These are phyloP conservation scores for Rhinoptilus africanus DNA, from an alignment of 2,113 vertebrate genomes.

Conservation along the genomic window DNA sequence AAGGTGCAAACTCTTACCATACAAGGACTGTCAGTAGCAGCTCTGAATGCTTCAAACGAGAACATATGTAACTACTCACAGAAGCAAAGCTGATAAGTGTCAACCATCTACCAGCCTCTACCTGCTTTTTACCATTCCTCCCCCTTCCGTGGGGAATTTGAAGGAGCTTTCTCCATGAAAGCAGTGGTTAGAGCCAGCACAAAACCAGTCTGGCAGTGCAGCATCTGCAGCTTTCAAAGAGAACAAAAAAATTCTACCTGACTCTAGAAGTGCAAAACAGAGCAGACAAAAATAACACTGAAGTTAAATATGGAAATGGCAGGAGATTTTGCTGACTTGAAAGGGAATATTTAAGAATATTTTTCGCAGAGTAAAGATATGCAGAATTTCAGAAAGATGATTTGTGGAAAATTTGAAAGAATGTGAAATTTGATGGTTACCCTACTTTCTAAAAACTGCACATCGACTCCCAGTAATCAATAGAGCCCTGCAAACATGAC, in stretches of 20 bases:
- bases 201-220: background rate
- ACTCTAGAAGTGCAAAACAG: background rate
- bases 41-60: background rate
- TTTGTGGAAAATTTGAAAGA: background rate
- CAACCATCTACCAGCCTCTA: background rate
- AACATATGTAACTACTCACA: background rate
- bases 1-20: background rate
- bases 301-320: background rate
- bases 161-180: background rate
- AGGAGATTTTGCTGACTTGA: background rate
- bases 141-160: background rate
- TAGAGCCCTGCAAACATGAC: background rate
- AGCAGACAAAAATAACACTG: background rate
- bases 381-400: background rate
- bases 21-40: background rate
- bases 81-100: background rate
- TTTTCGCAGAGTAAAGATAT: background rate
- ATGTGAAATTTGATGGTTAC: background rate
- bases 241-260: background rate
- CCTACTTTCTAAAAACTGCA: background rate
- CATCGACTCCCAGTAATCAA: background rate
- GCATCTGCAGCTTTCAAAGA: background rate
- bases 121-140: background rate
- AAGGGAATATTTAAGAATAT: conserved; percentile 7
- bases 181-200: background rate